Evolutionary conservation across 2,113 vertebrate species (phyloP), one percentile per base, ranked within the genome.

Genomic region (Menura novaehollandiae): DNA sequence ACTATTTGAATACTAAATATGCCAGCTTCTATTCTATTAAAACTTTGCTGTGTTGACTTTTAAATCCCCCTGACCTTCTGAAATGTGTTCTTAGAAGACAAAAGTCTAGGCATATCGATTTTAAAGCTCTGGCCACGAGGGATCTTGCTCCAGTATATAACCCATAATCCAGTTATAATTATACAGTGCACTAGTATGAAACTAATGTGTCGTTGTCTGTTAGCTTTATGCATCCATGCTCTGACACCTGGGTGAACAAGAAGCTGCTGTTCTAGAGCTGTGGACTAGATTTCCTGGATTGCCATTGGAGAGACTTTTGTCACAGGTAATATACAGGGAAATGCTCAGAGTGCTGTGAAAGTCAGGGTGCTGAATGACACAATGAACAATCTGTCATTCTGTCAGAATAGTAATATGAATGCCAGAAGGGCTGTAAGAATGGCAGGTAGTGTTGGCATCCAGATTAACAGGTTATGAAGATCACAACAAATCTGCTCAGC

Each of bases 141-240:
- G 39, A 41, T 83, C 8, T 58, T 52, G 19, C 27, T 73, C 19
- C 41, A 73, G 22, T 47, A 22, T 22, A 9, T 30, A 56, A 72
- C 5, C 4, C 23, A 33, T 47, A 78, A 82, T 59, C n/a, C 37
- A 74, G 15, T 53, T 58, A 58, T 8, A 69, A 5, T 32, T 33
- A 39, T 55, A 39, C 33, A 69, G 22, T 55, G 15, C 18, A 21
- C 56, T 71, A 58, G 30, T 26, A 26, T 26, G 58, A 76, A 88
- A 39, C 11, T 44, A 32, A n/a, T 20, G 11, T 0, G 0, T 33
- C 28, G 9, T 8, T 64, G 30, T 18, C 56, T 80, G 39, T 53
- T 41, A 49, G 15, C 18, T 86, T 12, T 18, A 16, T 46, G 7
- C 26, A 51, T n/a, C 47, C 30, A 15, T 27, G 4, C 24, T 69